Percentiles rank a stretch among this genome's conserved stretches.
Conservation (phyloP, 2,888 invertebrate genomes). For the Trachelus stipa region DNA sequence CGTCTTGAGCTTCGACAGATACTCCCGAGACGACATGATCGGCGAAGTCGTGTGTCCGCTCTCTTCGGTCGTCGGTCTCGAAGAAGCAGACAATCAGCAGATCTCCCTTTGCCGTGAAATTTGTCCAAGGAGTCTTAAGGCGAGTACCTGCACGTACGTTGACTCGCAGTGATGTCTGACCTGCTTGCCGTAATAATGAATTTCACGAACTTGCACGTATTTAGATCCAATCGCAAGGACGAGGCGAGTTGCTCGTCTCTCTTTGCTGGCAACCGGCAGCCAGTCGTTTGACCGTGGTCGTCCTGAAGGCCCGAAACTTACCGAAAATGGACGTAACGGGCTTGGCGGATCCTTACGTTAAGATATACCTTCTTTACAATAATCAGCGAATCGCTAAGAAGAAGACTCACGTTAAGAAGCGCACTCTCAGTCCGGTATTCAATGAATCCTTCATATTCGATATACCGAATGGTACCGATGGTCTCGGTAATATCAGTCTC, state of each 20-base stretch:
- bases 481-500: constrained; percentile 84
- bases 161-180: no score
- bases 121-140: constrained; percentile 93
- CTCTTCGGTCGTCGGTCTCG: constrained; percentile 72
- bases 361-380: constrained; percentile 96
- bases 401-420: constrained; percentile 98
- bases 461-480: constrained; percentile 84
- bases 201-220: constrained; percentile 20
- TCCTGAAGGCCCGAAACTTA: constrained; percentile 95
- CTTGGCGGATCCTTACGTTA: constrained; percentile 96
- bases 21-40: constrained; percentile 97
- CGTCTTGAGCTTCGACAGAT: constrained; percentile 85
- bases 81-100: constrained; percentile 81
- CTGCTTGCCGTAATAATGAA: no score
- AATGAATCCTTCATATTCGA: constrained; percentile 99
- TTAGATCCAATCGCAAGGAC: constrained; percentile 91
- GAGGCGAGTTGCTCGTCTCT: constrained; percentile 95
- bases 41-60: constrained; percentile 95
- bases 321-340: constrained; percentile 99
- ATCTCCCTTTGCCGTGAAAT: constrained; percentile 89
- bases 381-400: constrained; percentile 98
- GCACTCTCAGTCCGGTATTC: constrained; percentile 97
- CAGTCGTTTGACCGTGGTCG: constrained; percentile 93
- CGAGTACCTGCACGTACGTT: constrained; percentile 58
- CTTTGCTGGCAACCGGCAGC: constrained; percentile 98